Conservation (phyloP, 2,113 vertebrate species). For the Solea senegalensis region DNA sequence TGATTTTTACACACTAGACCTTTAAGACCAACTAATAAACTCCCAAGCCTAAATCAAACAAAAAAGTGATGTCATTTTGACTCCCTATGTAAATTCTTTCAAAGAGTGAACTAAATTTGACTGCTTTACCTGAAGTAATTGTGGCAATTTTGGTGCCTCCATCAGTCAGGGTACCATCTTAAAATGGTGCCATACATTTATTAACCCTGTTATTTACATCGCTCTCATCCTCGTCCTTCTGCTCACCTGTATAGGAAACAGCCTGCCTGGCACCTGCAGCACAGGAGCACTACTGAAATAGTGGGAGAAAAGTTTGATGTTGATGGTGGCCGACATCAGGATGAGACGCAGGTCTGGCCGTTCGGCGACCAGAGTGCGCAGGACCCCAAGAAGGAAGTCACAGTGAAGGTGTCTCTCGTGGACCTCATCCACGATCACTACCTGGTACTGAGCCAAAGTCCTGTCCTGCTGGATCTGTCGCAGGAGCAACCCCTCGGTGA, state of each 20-base stretch:
- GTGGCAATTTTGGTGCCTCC: too few relatives aligned
- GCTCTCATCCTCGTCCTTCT: not conserved
- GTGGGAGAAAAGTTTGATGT: slow-evolving; percentile 88
- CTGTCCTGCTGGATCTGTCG: slow-evolving; percentile 88
- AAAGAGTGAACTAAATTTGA: too few relatives aligned
- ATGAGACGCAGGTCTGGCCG: slow-evolving; percentile 86
- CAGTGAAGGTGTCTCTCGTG: slow-evolving; percentile 92
- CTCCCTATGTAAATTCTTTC: too few relatives aligned
- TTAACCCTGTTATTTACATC: too few relatives aligned
- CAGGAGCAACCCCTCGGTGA: slow-evolving; percentile 92
- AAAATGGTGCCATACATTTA: too few relatives aligned
- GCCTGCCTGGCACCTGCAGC: slow-evolving; percentile 91
- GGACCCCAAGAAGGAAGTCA: slow-evolving; percentile 90
- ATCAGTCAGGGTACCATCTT: too few relatives aligned
- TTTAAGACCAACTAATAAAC: too few relatives aligned
- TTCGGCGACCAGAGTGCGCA: slow-evolving; percentile 79
- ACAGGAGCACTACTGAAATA: slow-evolving; percentile 88
- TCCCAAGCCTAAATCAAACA: too few relatives aligned
- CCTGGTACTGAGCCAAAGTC: slow-evolving; percentile 79
- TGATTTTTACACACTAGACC: too few relatives aligned
- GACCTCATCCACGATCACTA: slow-evolving; percentile 90
- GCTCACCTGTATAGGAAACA: slow-evolving; percentile 90
- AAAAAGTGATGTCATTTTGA: too few relatives aligned
- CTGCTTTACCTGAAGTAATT: too few relatives aligned
- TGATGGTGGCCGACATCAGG: slow-evolving; percentile 96